These are phyloP conservation scores for Phaedon cochleariae DNA, from an alignment of 2,888 invertebrate genomes.

Conservation along the genomic window DNA sequence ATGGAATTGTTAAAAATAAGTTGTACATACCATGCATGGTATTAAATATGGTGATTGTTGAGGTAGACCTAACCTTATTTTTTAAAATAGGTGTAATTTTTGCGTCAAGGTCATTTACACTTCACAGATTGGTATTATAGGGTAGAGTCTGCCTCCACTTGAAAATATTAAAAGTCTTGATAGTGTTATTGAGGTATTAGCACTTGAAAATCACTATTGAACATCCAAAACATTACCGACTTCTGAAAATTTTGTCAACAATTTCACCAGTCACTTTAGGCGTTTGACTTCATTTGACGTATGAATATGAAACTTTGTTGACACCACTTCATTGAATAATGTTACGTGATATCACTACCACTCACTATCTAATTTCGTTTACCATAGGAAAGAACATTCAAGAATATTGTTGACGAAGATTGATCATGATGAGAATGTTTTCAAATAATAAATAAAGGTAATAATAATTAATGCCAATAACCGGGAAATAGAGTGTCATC, in stretches of 20 bases:
- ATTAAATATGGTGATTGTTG: slow-evolving; percentile 59
- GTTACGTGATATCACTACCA: slow-evolving; percentile 45
- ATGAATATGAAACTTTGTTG: slow-evolving; percentile 44
- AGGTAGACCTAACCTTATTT: slow-evolving; percentile 60
- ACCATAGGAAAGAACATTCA: neutral
- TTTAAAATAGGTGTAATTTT: slow-evolving; percentile 61
- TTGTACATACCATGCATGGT: slow-evolving; percentile 59
- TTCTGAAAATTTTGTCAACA: slow-evolving; percentile 40
- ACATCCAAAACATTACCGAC: slow-evolving; percentile 13
- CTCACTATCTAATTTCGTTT: slow-evolving; percentile 27
- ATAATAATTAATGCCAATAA: slow-evolving; percentile 36
- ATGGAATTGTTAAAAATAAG: slow-evolving; percentile 44
- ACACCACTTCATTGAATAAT: slow-evolving; percentile 42
- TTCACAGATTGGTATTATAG: slow-evolving; percentile 33
- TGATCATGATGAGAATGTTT: slow-evolving; percentile 13
- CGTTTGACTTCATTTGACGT: slow-evolving; percentile 46
- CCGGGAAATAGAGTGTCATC: slow-evolving; percentile 38
- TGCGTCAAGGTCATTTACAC: slow-evolving; percentile 60
- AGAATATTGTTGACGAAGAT: neutral
- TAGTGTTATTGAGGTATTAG: slow-evolving; percentile 2
- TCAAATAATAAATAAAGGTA: slow-evolving; percentile 40
- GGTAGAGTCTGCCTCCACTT: slow-evolving; percentile 4
- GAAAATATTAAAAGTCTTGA: slow-evolving; percentile 7
- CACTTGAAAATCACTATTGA: slow-evolving; percentile 18
- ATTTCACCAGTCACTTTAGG: slow-evolving; percentile 43